Evolutionary conservation across 2,888 invertebrate genomes (phyloP).

Genomic region (Tetragnatha montana): DNA sequence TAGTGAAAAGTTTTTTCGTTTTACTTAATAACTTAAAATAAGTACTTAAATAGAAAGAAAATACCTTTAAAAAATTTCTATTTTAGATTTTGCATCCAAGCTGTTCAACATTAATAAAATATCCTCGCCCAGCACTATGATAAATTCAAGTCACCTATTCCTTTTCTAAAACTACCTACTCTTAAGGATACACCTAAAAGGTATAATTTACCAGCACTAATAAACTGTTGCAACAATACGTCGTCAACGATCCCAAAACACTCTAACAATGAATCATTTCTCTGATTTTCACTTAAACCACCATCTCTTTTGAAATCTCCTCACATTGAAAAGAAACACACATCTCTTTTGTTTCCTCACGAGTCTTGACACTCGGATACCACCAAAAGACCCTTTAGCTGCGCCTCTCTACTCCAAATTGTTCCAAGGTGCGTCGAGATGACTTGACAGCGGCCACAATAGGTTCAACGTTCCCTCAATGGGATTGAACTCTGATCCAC

Average conservation of each 20-base stretch:
- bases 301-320: neutral
- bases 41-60: too few species aligned
- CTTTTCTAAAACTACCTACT: too few species aligned
- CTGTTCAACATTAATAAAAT: too few species aligned
- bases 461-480: constrained; percentile 60
- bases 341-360: constrained; percentile 8
- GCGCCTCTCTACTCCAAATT: neutral
- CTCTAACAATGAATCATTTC: too few species aligned
- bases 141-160: too few species aligned
- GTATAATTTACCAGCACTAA: neutral
- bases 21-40: too few species aligned
- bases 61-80: too few species aligned
- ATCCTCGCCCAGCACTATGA: too few species aligned
- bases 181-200: too few species aligned
- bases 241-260: neutral
- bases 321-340: neutral
- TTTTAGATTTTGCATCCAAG: too few species aligned
- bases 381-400: constrained; percentile 29
- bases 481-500: constrained; percentile 63
- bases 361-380: neutral
- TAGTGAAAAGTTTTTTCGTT: too few species aligned
- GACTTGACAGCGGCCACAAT: constrained; percentile 7
- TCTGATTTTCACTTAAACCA: neutral
- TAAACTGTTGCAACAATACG: neutral
- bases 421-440: constrained; percentile 35